Evolutionary conservation across 2,797 vertebrate genomes (phyloP).

Genomic region (Sebastes kiyomatsui): DNA sequence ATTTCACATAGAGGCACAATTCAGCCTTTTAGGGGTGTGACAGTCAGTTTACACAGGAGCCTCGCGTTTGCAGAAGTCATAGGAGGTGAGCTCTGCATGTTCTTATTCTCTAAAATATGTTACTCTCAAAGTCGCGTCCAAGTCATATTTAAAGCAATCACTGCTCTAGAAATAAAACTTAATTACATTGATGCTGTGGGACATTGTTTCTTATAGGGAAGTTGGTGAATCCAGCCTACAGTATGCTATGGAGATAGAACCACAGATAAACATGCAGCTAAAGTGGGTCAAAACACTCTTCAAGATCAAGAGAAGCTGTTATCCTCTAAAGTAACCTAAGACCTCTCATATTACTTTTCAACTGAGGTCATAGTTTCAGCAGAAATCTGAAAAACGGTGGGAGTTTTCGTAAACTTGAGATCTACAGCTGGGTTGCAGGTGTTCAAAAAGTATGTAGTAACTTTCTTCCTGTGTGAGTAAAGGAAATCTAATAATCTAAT

Average conservation of each 20-base stretch:
- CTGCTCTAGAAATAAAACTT: background rate
- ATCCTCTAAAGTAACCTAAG: background rate
- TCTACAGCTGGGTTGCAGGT: background rate
- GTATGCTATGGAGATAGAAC: background rate
- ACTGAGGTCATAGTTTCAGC: background rate
- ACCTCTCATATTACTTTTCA: background rate
- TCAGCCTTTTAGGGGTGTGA: background rate
- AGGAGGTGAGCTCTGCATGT: background rate
- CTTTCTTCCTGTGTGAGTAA: background rate
- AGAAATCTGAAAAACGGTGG: background rate
- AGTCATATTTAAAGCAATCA: background rate
- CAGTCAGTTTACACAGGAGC: slow-evolving; percentile 7
- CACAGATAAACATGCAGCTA: background rate
- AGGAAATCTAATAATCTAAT: background rate
- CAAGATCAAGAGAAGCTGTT: background rate
- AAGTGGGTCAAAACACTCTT: background rate
- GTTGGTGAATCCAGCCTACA: background rate
- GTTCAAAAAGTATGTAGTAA: background rate
- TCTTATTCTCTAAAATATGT: background rate
- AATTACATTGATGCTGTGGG: background rate
- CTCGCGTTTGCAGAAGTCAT: slow-evolving; percentile 11
- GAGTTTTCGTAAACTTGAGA: background rate
- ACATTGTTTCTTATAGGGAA: background rate
- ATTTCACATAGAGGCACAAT: slow-evolving; percentile 17
- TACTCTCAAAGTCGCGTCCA: background rate